Base-by-base conservation (phyloP, 2,113 vertebrate genomes). In the Alexandromys fortis region DNA sequence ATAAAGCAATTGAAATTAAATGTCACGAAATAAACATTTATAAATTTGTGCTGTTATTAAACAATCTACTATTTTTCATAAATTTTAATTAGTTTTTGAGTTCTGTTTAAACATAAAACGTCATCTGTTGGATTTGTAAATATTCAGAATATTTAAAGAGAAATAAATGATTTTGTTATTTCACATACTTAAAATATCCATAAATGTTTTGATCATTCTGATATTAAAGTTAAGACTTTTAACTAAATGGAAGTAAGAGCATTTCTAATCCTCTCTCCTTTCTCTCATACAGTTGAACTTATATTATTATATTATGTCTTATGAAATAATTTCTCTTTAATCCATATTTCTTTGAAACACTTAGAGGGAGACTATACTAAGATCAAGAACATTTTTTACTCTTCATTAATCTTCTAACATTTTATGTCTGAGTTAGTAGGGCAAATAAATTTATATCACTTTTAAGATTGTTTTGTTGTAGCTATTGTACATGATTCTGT, bases 291-390 rank as follows among this genome's bases (percentile, higher is more conserved):
- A 85, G 6, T 88, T 93, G 38, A 89, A 58, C 17, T 70, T 70
- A 58, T 58, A 58, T 30, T 30, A 26, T 86, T 89, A 86, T 1
- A 73, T 77, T 94, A 5, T 67, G 1, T 70, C 8, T 33, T 26
- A 95, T 89, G 55, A 86, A 93, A 52, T 78, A 90, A 77, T 90
- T 87, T 52, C 21, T 86, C 63, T 89, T 96, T 30, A 87, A 85
- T 79, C 47, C 65, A 67, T 5, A 0, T 78, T 93, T 93, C n/a
- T 87, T 12, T 92, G 79, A 92, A 95, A 95, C 10, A 67, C 55
- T 68, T 11, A 61, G 65, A 24, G 90, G 52, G 78, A 67, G 10
- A 87, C 93, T 89, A 55, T 0, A 89, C 63, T 30, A 68, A 70
- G 6, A 89, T 78, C n/a, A 96, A 91, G 33, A 75, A 1, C 0